A percentile compares a stretch with the other conserved stretches of the same genome.
phyloP scores from a whole-genome alignment of 30 jellyfish, hydroid and myxozoan species.

The Hydractinia echinata region DNA sequence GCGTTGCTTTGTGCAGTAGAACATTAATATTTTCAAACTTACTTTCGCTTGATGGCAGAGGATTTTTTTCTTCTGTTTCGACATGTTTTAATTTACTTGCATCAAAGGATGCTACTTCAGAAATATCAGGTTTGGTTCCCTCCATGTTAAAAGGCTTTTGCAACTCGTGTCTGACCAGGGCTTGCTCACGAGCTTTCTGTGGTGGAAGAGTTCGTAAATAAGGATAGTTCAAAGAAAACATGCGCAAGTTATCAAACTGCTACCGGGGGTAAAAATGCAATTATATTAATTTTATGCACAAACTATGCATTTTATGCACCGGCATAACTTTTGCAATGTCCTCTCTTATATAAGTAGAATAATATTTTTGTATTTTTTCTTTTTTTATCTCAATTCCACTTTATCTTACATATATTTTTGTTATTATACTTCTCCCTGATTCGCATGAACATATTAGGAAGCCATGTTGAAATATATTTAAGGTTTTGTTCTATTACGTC shows the following conservation, averaged over 20 bases:
- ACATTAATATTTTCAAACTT: neutral
- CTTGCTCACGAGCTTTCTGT: neutral
- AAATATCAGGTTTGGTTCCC: slow-evolving; percentile 58
- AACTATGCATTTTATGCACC: too few relatives aligned
- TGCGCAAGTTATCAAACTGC: slow-evolving; percentile 5
- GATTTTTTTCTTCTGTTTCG: slow-evolving; percentile 64
- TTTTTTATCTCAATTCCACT: too few relatives aligned
- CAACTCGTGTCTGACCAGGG: neutral
- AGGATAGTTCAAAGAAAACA: slow-evolving; percentile 14
- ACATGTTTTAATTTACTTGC: slow-evolving; percentile 53
- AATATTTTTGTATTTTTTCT: too few relatives aligned
- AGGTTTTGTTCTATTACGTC: neutral
- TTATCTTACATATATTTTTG: too few relatives aligned
- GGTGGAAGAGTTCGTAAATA: neutral
- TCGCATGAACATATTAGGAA: neutral
- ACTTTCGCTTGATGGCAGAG: slow-evolving; percentile 61
- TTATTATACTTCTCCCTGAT: too few relatives aligned
- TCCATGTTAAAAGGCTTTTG: neutral
- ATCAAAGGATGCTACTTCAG: slow-evolving; percentile 56
- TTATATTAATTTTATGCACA: neutral
- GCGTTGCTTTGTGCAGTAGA: neutral
- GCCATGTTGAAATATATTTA: slow-evolving; percentile 17
- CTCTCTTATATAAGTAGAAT: too few relatives aligned
- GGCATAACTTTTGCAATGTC: too few relatives aligned
- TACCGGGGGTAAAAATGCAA: slow-evolving; percentile 19